phyloP scores from a whole-genome alignment of 1,140 invertebrate species.

The Heliothis subflexa region DNA sequence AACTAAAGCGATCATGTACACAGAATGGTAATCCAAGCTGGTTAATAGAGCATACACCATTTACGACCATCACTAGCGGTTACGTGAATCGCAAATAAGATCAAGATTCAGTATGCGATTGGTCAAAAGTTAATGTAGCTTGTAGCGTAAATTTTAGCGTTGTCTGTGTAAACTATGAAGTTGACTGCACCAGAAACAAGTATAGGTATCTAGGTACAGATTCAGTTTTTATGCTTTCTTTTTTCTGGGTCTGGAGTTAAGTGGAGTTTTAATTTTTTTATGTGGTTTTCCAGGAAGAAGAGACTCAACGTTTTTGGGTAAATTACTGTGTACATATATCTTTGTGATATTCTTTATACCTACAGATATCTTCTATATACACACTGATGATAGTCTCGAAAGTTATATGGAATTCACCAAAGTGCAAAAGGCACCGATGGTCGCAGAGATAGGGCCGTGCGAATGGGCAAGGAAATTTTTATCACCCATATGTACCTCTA shows the following conservation, averaged over 20 bases:
- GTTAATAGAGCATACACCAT: slow-evolving; percentile 38
- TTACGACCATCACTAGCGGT: slow-evolving; percentile 24
- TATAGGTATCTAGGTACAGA: too few species aligned
- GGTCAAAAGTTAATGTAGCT: neutral
- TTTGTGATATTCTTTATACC: too few species aligned
- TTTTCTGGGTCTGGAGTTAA: too few species aligned
- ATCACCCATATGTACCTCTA: slow-evolving; percentile 4
- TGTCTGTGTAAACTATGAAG: too few species aligned
- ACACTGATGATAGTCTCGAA: neutral
- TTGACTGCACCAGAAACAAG: too few species aligned
- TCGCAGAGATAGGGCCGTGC: slow-evolving; percentile 18
- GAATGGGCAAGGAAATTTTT: slow-evolving; percentile 21
- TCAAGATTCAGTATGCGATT: slow-evolving; percentile 26
- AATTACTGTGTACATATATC: too few species aligned
- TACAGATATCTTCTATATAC: too few species aligned
- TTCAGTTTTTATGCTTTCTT: too few species aligned
- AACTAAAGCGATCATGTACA: slow-evolving; percentile 20
- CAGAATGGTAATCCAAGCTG: slow-evolving; percentile 36
- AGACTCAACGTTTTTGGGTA: too few species aligned
- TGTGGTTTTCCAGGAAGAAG: too few species aligned
- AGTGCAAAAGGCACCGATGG: slow-evolving; percentile 30
- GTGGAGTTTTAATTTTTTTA: too few species aligned
- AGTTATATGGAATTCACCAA: slow-evolving; percentile 37
- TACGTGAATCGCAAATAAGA: slow-evolving; percentile 47
- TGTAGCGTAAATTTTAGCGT: too few species aligned